A percentile compares a stretch with the other conserved stretches of the same genome.
phyloP scores from a whole-genome alignment of 2,797 vertebrate genomes.

The Heterohyrax brucei region DNA sequence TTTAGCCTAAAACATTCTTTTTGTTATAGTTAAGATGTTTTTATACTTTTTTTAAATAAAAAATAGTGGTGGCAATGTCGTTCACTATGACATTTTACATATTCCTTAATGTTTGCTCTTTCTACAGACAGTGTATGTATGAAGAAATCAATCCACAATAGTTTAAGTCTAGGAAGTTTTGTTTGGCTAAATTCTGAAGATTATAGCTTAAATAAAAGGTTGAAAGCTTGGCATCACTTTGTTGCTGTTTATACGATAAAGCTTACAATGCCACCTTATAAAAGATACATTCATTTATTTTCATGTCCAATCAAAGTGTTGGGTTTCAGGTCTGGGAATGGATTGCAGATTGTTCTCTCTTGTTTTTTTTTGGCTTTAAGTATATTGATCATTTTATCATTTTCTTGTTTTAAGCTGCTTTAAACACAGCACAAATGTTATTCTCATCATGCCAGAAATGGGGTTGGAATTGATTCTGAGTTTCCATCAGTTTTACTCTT shows the following conservation, averaged over 20 bases:
- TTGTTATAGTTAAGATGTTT: slow-evolving; percentile 14
- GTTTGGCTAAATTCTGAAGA: slow-evolving; percentile 72
- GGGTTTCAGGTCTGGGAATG: slow-evolving; percentile 87
- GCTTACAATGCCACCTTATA: slow-evolving; percentile 73
- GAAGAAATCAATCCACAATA: slow-evolving; percentile 68
- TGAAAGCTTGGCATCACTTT: slow-evolving; percentile 66
- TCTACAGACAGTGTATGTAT: slow-evolving; percentile 48
- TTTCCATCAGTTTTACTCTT: slow-evolving; percentile 88
- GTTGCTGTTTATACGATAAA: slow-evolving; percentile 60
- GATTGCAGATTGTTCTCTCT: slow-evolving; percentile 86
- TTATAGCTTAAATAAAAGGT: slow-evolving; percentile 48
- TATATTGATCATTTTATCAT: slow-evolving; percentile 89
- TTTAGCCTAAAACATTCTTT: slow-evolving; percentile 61
- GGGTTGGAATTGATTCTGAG: slow-evolving; percentile 89
- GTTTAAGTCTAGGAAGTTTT: slow-evolving; percentile 70
- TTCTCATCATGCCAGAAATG: slow-evolving; percentile 90
- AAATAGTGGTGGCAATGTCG: slow-evolving; percentile 29
- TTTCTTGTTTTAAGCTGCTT: slow-evolving; percentile 90
- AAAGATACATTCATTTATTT: slow-evolving; percentile 81
- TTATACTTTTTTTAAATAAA: neutral
- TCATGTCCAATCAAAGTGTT: slow-evolving; percentile 79
- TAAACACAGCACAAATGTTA: slow-evolving; percentile 91
- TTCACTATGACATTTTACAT: slow-evolving; percentile 24
- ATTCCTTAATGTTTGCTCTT: slow-evolving; percentile 63
- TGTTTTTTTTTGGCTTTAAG: slow-evolving; percentile 90